Evolutionary conservation across 2,888 invertebrate genomes (phyloP), one percentile per base, ranked within the genome.

Genomic region (Tromatobia lineatoria): DNA sequence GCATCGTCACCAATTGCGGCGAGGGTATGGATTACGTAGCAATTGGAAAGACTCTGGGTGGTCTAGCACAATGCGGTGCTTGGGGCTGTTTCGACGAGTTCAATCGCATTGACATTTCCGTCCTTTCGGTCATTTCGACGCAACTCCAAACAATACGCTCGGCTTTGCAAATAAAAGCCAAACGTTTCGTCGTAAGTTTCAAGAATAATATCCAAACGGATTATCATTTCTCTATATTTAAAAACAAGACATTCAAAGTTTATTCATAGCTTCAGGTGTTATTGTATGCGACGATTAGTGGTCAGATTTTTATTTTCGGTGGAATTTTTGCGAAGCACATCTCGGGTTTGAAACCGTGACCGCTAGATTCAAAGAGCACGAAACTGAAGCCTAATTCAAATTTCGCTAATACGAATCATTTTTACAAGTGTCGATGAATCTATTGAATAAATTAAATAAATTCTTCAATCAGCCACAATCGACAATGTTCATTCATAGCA

Each of bases 81-180:
- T 99, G 99, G 99, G 99, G 98, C 1, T 99, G 98, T 93, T 99
- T 99, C 91, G 98, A 99, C 89, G 98, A 98, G 94, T 99, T 99
- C 94, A 98, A 99, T 94, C 95, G 98, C 47, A 98, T 99, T 87
- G 98, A 98, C 87, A 96, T 98, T 4, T 98, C 98, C 0, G 98
- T 98, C 66, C 94, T 99, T 23, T 98, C 98, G 18, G 98, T 99
- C 2, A 98, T 99, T 90, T 98, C 98, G 0, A 97, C 98, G 0
- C 98, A 98, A 92, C 94, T 99, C 86, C 98, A 98, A 93, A 98
- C 98, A 15, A 98, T 99, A 83, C 95, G 98, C 77, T 97, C 96
- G 89, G 98, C 97, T 0, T 94, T 99, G 69, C 95, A 98, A 71
- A 95, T 96, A 93, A 97, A 96, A 90, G 94, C 97, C 1, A 96